Percentiles rank a stretch among this genome's conserved stretches.
phyloP scores from a whole-genome alignment of 2,113 vertebrate species.

The Danio rerio region GRCz12tu NC_133185.1:35482501-35483000 shows the following conservation, averaged over 20 bases:
- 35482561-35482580: constrained; percentile 39
- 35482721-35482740: no score
- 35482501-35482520: constrained; percentile 45
- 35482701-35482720: constrained; percentile 52
- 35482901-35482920: constrained; percentile 25
- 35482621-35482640: constrained; percentile 57
- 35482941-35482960: constrained; percentile 60
- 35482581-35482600: constrained; percentile 43
- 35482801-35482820: constrained; percentile 55
- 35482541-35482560: constrained; percentile 9
- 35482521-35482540: constrained; percentile 23
- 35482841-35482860: constrained; percentile 54
- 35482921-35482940: constrained; percentile 48
- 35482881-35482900: constrained; percentile 41
- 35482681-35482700: constrained; percentile 50
- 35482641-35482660: constrained; percentile 54
- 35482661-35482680: constrained; percentile 49
- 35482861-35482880: constrained; percentile 54
- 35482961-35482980: no score
- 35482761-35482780: constrained; percentile 58
- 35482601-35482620: constrained; percentile 46
- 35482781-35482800: constrained; percentile 53
- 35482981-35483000: no score
- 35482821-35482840: constrained; percentile 53
- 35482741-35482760: constrained; percentile 51